Base-by-base conservation (phyloP, 2,888 invertebrate genomes). In the Ptychoptera contaminata region DNA sequence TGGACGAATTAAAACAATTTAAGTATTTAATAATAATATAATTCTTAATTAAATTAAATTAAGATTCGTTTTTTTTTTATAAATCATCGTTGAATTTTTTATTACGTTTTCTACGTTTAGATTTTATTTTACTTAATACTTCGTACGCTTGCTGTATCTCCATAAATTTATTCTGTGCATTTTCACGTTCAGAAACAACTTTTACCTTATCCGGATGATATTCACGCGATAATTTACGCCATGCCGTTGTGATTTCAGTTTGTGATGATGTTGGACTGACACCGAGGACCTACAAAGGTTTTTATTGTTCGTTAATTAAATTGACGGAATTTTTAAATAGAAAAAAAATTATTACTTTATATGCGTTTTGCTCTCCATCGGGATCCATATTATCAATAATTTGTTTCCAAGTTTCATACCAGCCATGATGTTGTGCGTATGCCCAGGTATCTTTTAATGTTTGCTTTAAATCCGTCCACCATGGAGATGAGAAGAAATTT, bases 101-200 rank as follows among this genome's bases (percentile, higher is more conserved):
- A 59, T 88, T 90, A 50, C 76, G 75, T 43, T 78, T 69, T 50
- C 76, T 74, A 42, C 90, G 70, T 50, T 81, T 79, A 43, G 77
- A 76, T 58, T 88, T 87, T 52, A 83, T 83, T 53, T 79, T 85
- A 8, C 87, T 88, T 1, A 93, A 68, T 37, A 85, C 80, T 58
- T 87, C 91, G 60, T 92, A 94, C 0, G 94, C 91, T 58, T 87
- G 82, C 56, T 92, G 91, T 49, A 93, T 86, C 56, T 92, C 88
- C 73, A 93, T 86, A 61, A 94, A 94, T 43, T 74, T 78, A 51
- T 86, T 82, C 58, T 92, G 86, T 0, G 90, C 91, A 2, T 66
- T 71, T 3, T 69, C 65, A 37, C 84, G 76, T 46, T 74, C 72
- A 1, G 71, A 65, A 3, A 72, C 73, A 49, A 87, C 83, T 58